A percentile compares a stretch with the other conserved stretches of the same genome.
phyloP scores from a whole-genome alignment of 2,113 vertebrate species.

The Manacus vitellinus region DNA sequence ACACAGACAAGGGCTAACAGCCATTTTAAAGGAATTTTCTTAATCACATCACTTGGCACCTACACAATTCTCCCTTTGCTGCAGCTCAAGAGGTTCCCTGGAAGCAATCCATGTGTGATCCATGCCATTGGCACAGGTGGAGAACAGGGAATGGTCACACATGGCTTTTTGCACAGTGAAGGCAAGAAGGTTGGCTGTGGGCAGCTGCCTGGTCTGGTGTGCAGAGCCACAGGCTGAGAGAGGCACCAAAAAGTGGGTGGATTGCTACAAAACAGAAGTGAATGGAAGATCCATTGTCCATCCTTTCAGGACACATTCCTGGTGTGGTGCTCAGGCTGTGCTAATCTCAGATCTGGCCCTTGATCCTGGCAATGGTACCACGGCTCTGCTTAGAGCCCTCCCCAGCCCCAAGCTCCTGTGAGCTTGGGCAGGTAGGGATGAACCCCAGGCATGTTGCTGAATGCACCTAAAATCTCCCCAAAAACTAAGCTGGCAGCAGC shows the following conservation, averaged over 20 bases:
- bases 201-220: not conserved
- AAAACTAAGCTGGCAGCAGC: not conserved
- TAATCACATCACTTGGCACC: not conserved
- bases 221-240: not conserved
- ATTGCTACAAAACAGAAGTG: not conserved
- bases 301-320: not conserved
- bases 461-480: not conserved
- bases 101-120: accelerated
- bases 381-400: not conserved
- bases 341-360: not conserved
- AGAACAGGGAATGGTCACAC: accelerated
- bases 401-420: not conserved
- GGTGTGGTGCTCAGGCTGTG: accelerated
- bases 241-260: not conserved
- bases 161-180: accelerated
- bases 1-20: not conserved
- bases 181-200: accelerated
- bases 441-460: not conserved
- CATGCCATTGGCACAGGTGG: accelerated
- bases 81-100: not conserved
- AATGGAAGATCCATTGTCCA: not conserved
- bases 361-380: accelerated
- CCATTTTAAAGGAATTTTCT: not conserved
- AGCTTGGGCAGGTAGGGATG: not conserved
- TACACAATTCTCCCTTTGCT: not conserved